Percentiles rank a stretch among this genome's conserved stretches.
phyloP scores from a whole-genome alignment of 1,140 invertebrate species.

The Oedothorax gibbosus region DNA sequence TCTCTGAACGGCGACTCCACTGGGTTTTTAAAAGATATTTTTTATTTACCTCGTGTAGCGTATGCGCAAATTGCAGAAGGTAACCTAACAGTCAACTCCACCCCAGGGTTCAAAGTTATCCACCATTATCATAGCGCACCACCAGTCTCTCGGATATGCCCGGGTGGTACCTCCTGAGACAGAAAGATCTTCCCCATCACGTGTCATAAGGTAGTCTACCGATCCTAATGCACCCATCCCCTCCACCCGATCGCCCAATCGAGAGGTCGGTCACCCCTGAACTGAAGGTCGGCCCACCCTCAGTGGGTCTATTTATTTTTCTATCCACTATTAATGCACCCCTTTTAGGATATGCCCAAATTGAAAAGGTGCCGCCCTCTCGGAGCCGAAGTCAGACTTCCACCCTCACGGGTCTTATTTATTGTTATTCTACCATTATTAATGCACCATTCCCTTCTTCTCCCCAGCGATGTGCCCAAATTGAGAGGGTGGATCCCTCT shows the following conservation, averaged over 20 bases:
- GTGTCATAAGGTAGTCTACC: conserved; percentile 12
- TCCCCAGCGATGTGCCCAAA: too few species aligned
- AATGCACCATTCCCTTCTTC: not conserved
- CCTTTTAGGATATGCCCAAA: not conserved
- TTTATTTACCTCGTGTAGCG: too few species aligned
- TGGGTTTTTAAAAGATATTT: too few species aligned
- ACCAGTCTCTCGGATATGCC: conserved; percentile 42
- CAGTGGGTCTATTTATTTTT: too few species aligned
- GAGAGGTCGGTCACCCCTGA: not conserved
- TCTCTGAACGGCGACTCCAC: too few species aligned
- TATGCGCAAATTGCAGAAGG: not conserved
- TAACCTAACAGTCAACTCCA: not conserved
- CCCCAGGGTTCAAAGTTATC: conserved; percentile 38
- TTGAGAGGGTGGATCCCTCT: too few species aligned
- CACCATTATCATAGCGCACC: conserved; percentile 54
- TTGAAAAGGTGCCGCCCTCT: not conserved
- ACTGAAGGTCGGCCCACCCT: not conserved
- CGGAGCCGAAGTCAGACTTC: not conserved
- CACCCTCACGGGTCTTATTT: not conserved
- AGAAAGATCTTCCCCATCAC: conserved; percentile 51
- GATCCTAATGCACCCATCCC: too few species aligned
- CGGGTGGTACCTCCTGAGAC: conserved; percentile 38
- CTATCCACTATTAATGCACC: not conserved
- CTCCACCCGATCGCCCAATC: not conserved
- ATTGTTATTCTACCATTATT: not conserved